Conservation (phyloP, 2,113 vertebrate species). For the Dicaeum eximium region DNA sequence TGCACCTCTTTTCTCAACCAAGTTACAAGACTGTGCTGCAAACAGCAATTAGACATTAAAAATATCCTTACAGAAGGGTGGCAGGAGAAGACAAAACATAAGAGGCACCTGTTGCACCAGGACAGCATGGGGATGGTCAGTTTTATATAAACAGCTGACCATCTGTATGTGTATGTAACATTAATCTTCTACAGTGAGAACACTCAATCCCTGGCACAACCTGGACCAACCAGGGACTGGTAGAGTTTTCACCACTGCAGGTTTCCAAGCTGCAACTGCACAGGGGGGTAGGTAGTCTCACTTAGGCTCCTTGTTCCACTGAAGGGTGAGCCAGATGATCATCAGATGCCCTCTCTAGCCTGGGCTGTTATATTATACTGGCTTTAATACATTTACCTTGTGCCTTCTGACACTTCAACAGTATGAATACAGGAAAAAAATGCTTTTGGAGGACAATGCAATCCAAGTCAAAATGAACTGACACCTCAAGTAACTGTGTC, state of each 20-base stretch:
- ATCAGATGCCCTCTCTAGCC: not conserved
- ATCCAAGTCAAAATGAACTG: not conserved
- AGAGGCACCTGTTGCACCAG: not conserved
- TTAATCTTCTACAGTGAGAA: not conserved
- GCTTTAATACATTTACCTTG: not conserved
- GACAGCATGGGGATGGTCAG: not conserved
- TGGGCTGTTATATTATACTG: not conserved
- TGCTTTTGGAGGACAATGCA: not conserved
- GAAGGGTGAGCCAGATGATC: not conserved
- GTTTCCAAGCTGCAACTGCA: not conserved
- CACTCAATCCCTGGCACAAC: not conserved
- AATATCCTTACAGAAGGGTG: not conserved
- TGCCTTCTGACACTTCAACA: not conserved
- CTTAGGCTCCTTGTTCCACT: not conserved
- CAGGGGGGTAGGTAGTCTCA: not conserved
- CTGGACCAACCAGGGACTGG: not conserved
- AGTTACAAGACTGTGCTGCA: not conserved
- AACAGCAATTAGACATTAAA: not conserved
- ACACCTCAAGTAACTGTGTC: not conserved
- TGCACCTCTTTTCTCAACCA: not conserved
- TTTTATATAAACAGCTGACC: not conserved
- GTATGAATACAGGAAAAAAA: not conserved
- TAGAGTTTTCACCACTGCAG: not conserved
- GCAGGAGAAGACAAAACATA: not conserved
- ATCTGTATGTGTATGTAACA: rapidly evolving